Conservation (phyloP, 2,113 vertebrate genomes). For the Alethe diademata region DNA sequence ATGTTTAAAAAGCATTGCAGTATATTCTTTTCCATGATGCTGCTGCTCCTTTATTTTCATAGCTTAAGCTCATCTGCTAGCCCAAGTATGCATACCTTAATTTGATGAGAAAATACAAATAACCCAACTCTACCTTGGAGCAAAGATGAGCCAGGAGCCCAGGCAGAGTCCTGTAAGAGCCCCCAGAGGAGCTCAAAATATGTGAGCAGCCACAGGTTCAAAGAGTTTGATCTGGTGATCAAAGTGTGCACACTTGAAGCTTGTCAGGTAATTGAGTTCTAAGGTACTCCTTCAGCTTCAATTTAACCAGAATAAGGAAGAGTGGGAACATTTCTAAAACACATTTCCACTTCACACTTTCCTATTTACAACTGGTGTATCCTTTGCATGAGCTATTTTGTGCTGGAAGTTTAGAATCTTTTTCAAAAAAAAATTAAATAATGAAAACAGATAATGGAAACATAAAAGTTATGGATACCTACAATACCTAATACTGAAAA, state of each 20-base stretch:
- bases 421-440: background rate
- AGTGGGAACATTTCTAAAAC: background rate
- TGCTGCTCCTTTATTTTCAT: background rate
- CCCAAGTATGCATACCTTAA: background rate
- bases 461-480: background rate
- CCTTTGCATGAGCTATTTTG: rapidly evolving
- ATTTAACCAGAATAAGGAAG: background rate
- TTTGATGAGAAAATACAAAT: background rate
- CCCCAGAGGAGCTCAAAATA: background rate
- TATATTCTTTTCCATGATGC: background rate
- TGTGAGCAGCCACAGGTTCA: background rate
- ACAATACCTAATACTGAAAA: background rate
- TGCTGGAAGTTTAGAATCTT: background rate
- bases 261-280: background rate
- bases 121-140: background rate
- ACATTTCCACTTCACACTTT: background rate
- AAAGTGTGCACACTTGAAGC: background rate
- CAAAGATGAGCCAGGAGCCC: background rate
- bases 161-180: background rate
- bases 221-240: background rate
- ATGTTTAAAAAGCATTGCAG: background rate
- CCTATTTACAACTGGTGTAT: background rate
- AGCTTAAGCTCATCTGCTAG: background rate
- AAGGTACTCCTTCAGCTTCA: background rate
- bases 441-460: background rate